phyloP scores from a whole-genome alignment of 1,140 invertebrate species.

The Pseudomyrmex concolor region DNA sequence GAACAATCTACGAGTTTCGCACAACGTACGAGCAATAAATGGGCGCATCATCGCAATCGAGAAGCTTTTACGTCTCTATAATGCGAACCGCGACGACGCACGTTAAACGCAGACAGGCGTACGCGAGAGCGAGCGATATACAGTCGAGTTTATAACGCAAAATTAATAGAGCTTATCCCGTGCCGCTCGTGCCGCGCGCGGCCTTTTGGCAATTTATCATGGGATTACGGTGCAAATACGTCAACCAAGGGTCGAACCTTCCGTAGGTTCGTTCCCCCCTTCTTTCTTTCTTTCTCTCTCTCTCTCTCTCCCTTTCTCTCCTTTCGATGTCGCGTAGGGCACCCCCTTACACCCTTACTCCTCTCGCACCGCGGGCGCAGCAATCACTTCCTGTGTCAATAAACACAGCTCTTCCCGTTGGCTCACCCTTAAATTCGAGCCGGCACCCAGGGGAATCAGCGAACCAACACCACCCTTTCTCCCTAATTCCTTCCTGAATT shows the following conservation, averaged over 20 bases:
- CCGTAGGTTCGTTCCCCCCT: conserved; percentile 46
- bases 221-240: conserved; percentile 84
- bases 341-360: conserved; percentile 35
- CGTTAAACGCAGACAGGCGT: conserved; percentile 25
- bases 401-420: conserved; percentile 74
- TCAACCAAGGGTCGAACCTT: conserved; percentile 67
- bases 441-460: conserved; percentile 72
- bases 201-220: conserved; percentile 83
- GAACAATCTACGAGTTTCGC: not conserved
- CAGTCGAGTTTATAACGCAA: conserved; percentile 81
- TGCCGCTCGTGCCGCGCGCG: conserved; percentile 68
- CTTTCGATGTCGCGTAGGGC: conserved; percentile 23
- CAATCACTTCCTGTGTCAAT: conserved; percentile 83
- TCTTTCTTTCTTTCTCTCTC: not conserved
- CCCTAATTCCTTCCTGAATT: conserved; percentile 72
- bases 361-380: conserved; percentile 71
- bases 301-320: not conserved
- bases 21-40: conserved; percentile 27
- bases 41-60: not conserved
- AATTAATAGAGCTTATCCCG: conserved; percentile 84
- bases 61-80: conserved; percentile 72
- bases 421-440: conserved; percentile 76
- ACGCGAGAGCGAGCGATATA: conserved; percentile 9
- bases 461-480: conserved; percentile 73
- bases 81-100: conserved; percentile 59